These are phyloP conservation scores for Rhopalosiphum nymphaeae DNA, from an alignment of 2,888 invertebrate genomes.

Conservation along the genomic window DNA sequence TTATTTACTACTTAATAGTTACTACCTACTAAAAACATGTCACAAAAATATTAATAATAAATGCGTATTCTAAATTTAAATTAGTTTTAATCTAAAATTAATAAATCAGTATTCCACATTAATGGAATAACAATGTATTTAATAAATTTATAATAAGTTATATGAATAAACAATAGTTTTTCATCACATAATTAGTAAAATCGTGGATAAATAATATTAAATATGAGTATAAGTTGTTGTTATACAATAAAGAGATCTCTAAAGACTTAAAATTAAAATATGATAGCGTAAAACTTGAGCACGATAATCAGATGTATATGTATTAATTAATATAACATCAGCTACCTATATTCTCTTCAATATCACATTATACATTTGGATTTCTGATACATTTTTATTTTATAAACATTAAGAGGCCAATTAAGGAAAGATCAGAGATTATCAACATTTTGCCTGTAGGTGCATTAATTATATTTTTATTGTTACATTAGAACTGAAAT, in stretches of 20 bases:
- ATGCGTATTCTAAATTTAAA: not conserved
- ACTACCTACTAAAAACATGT: too few relatives aligned
- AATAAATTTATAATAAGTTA: not conserved
- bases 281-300: slow-evolving; percentile 2
- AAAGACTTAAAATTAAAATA: slow-evolving; percentile 3
- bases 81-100: slow-evolving; percentile 2
- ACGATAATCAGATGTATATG: not conserved
- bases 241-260: slow-evolving; percentile 6
- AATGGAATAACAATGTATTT: not conserved
- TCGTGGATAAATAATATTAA: not conserved
- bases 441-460: slow-evolving; percentile 31
- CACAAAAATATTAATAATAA: too few relatives aligned
- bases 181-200: not conserved
- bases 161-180: slow-evolving; percentile 25
- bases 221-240: not conserved
- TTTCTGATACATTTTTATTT: slow-evolving; percentile 3
- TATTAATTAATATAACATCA: slow-evolving; percentile 43
- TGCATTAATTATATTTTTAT: slow-evolving; percentile 24
- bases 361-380: not conserved
- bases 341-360: not conserved
- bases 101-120: not conserved
- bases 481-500: slow-evolving; percentile 27
- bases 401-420: slow-evolving; percentile 44
- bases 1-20: too few relatives aligned
- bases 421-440: slow-evolving; percentile 47